phyloP scores from a whole-genome alignment of 2,797 vertebrate species.

The Pagetopsis macropterus region DNA sequence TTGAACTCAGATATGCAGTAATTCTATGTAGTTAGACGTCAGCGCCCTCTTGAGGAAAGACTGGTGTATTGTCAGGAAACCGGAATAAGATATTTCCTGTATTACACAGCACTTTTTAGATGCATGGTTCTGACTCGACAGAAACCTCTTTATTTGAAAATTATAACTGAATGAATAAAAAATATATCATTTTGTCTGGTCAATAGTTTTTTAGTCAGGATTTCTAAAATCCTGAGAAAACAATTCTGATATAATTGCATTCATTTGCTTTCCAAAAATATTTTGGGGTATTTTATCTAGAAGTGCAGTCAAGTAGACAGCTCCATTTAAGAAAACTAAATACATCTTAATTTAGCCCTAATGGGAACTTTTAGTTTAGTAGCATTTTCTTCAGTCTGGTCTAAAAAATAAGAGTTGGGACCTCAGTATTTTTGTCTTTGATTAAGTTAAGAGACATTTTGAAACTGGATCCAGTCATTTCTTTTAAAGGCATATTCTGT shows the following conservation, averaged over 20 bases:
- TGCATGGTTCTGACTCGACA: too few species aligned
- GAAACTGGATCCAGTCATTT: slow-evolving; percentile 44
- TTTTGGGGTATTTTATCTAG: background rate
- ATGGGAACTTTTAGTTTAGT: background rate
- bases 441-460: slow-evolving; percentile 29
- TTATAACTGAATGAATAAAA: background rate
- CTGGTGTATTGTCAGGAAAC: background rate
- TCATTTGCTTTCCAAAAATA: background rate
- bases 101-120: background rate
- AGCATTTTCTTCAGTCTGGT: background rate
- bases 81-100: too few species aligned
- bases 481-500: slow-evolving; percentile 67
- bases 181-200: background rate
- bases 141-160: background rate
- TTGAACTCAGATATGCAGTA: background rate
- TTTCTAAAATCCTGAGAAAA: background rate
- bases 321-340: background rate
- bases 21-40: background rate
- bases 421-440: slow-evolving; percentile 10
- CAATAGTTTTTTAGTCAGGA: background rate
- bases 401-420: background rate
- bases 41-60: slow-evolving; percentile 5
- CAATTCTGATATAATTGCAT: background rate
- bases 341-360: background rate
- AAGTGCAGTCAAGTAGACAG: background rate